A percentile compares a stretch with the other conserved stretches of the same genome.
phyloP scores from a whole-genome alignment of 2,113 vertebrate genomes.

The Catharus minimus region DNA sequence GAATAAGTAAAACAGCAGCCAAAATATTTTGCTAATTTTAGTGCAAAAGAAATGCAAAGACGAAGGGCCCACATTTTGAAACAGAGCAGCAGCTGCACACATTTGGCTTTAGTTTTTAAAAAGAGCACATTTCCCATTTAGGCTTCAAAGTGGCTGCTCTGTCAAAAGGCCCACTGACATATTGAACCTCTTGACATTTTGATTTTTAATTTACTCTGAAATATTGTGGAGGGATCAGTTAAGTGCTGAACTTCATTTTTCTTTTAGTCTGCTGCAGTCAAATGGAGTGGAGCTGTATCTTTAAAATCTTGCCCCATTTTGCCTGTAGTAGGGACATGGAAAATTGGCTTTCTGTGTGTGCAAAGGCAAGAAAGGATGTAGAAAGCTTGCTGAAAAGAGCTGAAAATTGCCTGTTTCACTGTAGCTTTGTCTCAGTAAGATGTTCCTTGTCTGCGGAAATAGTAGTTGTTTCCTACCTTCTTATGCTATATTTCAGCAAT shows the following conservation, averaged over 20 bases:
- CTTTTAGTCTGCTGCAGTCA: slow-evolving; percentile 28
- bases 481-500: background rate
- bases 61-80: background rate
- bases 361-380: slow-evolving; percentile 35
- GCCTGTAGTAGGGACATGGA: background rate
- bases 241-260: slow-evolving; percentile 57
- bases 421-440: slow-evolving; percentile 25
- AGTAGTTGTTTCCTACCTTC: slow-evolving; percentile 24
- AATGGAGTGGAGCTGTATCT: slow-evolving; percentile 35
- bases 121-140: slow-evolving; percentile 29
- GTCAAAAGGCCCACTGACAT: slow-evolving; percentile 53
- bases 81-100: slow-evolving; percentile 13
- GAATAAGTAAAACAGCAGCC: background rate
- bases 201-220: slow-evolving; percentile 63
- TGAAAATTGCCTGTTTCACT: slow-evolving; percentile 36
- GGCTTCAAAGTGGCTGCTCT: slow-evolving; percentile 44
- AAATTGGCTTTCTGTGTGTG: slow-evolving; percentile 42
- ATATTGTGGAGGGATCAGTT: slow-evolving; percentile 18
- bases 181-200: slow-evolving; percentile 64
- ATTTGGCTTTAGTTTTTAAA: slow-evolving; percentile 30
- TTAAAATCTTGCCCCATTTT: slow-evolving; percentile 62
- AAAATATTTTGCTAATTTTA: slow-evolving; percentile 38
- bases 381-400: slow-evolving; percentile 40
- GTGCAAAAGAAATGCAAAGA: background rate
- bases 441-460: slow-evolving; percentile 26